A percentile compares a stretch with the other conserved stretches of the same genome.
phyloP scores from a whole-genome alignment of 2,888 invertebrate species.

The Trypoxylon attenuatum region DNA sequence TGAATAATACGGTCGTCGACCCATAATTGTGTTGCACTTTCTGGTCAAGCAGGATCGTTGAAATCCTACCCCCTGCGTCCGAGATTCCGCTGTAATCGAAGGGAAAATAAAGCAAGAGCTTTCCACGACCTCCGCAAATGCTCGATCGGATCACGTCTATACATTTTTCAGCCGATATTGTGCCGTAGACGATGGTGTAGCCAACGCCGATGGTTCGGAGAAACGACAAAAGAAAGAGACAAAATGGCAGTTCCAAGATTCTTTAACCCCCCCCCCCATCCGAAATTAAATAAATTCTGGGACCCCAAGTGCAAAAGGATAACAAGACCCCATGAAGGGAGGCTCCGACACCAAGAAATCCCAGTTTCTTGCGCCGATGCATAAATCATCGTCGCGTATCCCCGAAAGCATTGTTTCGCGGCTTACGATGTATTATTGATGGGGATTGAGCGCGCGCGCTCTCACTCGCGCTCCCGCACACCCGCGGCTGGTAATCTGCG shows the following conservation, averaged over 20 bases:
- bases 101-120: slow-evolving; percentile 35
- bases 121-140: slow-evolving; percentile 14
- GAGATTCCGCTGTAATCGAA: slow-evolving; percentile 52
- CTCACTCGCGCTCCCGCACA: no score
- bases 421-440: slow-evolving; percentile 50
- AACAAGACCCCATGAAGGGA: slow-evolving; percentile 12
- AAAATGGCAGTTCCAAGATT: no score
- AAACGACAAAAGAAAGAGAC: no score
- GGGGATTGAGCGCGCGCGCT: slow-evolving; percentile 30
- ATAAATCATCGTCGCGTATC: slow-evolving; percentile 40
- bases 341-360: slow-evolving; percentile 21
- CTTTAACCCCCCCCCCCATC: no score
- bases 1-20: slow-evolving; percentile 65
- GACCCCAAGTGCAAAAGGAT: slow-evolving; percentile 3
- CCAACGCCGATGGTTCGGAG: no score
- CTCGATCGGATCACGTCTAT: background rate
- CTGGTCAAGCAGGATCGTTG: slow-evolving; percentile 60
- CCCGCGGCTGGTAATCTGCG: slow-evolving; percentile 45
- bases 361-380: slow-evolving; percentile 27
- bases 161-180: no score
- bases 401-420: slow-evolving; percentile 42
- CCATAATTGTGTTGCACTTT: slow-evolving; percentile 64
- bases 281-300: no score
- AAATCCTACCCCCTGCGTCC: slow-evolving; percentile 51
- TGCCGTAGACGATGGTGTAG: no score